A percentile compares a stretch with the other conserved stretches of the same genome.
Conservation (phyloP, 1,140 invertebrate species). For the Heterodera schachtii region DNA sequence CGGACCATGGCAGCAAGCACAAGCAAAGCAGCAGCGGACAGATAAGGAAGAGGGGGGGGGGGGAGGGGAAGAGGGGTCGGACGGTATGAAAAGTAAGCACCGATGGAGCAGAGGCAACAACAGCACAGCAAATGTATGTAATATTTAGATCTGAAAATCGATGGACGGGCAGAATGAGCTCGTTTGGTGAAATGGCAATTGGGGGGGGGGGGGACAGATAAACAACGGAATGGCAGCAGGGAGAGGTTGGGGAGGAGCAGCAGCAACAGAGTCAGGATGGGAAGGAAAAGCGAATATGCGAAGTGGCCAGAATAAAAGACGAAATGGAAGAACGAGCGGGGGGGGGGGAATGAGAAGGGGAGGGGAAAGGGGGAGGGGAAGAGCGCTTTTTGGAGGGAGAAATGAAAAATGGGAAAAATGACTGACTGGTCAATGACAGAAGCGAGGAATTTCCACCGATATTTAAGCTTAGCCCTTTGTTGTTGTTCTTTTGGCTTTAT, state of each 20-base stretch:
- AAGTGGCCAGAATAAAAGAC: background rate
- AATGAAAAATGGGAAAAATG: background rate
- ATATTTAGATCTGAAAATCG: constrained; percentile 16
- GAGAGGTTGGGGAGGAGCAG: background rate
- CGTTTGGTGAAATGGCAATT: constrained; percentile 6
- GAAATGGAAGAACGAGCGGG: background rate
- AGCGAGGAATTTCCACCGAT: background rate
- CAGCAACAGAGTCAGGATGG: background rate
- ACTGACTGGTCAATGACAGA: background rate
- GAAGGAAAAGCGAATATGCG: constrained; percentile 13
- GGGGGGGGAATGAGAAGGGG: too few relatives aligned
- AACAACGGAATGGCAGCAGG: background rate
- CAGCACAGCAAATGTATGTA: constrained; percentile 2
- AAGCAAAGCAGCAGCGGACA: background rate
- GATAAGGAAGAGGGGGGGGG: background rate
- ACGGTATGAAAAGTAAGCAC: background rate
- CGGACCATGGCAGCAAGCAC: background rate
- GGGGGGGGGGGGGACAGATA: constrained; percentile 6
- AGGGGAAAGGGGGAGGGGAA: too few relatives aligned
- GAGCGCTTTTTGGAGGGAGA: background rate
- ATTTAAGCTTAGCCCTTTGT: background rate
- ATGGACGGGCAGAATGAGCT: constrained; percentile 1
- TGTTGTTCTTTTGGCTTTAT: background rate
- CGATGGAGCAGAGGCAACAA: background rate
- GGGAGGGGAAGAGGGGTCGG: too few relatives aligned